A percentile compares a stretch with the other conserved stretches of the same genome.
These are phyloP conservation scores for Camponotus pennsylvanicus DNA, from an alignment of 1,140 invertebrate genomes.

Conservation along the genomic window DNA sequence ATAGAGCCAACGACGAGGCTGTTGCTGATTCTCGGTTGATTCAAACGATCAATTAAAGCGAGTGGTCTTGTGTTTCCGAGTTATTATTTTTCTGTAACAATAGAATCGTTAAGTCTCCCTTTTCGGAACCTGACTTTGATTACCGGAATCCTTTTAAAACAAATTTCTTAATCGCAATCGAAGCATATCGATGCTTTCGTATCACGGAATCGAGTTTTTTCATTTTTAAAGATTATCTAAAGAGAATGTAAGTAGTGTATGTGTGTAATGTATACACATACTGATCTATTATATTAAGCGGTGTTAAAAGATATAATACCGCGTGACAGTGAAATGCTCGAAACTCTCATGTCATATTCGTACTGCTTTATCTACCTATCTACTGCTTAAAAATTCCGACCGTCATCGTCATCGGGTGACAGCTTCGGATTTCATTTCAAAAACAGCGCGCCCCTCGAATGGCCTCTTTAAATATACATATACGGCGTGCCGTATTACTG, in stretches of 20 bases:
- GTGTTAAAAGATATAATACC: background rate
- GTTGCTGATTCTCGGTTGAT: slow-evolving; percentile 26
- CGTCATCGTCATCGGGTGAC: slow-evolving; percentile 50
- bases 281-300: background rate
- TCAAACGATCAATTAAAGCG: slow-evolving; percentile 30
- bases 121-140: background rate
- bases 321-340: background rate
- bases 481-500: slow-evolving; percentile 5
- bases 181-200: background rate
- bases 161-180: background rate
- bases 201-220: background rate
- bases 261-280: background rate
- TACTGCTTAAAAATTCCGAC: slow-evolving; percentile 39
- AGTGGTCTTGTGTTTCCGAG: background rate
- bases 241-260: too few species aligned
- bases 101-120: slow-evolving; percentile 26
- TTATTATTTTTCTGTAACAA: slow-evolving; percentile 44
- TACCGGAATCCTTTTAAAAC: slow-evolving; percentile 4
- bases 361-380: background rate
- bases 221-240: background rate
- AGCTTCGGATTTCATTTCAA: slow-evolving; percentile 55
- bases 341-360: background rate
- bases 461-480: slow-evolving; percentile 53
- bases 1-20: background rate
- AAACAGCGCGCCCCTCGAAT: slow-evolving; percentile 36